Evolutionary conservation across 2,888 invertebrate genomes (phyloP).

Genomic region (Drosophila lacicola): DNA sequence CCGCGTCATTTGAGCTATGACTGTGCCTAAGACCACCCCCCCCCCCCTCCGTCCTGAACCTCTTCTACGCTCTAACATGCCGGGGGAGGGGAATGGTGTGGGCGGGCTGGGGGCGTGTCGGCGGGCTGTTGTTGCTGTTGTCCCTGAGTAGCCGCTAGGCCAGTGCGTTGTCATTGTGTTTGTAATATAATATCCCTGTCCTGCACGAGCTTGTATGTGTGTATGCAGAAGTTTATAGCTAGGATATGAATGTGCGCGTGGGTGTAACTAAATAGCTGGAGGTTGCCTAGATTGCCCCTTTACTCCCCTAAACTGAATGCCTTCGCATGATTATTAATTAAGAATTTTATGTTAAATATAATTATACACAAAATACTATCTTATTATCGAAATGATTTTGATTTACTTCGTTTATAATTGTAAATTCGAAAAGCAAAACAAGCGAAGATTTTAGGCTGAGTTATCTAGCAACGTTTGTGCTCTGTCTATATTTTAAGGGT

Average conservation of each 20-base stretch:
- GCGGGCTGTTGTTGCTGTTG: constrained; percentile 8
- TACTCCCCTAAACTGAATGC: neutral
- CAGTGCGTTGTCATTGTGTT: constrained; percentile 44
- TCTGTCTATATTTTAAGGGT: too few species aligned
- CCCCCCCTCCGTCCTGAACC: neutral
- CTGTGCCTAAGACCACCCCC: constrained; percentile 22
- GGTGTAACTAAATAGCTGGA: constrained; percentile 17
- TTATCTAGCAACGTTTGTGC: too few species aligned
- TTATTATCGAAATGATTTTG: too few species aligned
- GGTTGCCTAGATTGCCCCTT: neutral
- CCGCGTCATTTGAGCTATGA: constrained; percentile 69
- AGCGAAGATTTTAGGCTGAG: too few species aligned
- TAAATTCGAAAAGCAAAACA: too few species aligned
- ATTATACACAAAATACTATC: too few species aligned
- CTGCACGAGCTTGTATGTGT: constrained; percentile 2
- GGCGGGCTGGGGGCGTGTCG: constrained; percentile 1
- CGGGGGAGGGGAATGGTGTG: neutral
- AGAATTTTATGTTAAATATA: too few species aligned
- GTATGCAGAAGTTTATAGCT: constrained; percentile 27
- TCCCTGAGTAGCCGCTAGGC: constrained; percentile 48
- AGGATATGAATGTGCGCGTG: constrained; percentile 11
- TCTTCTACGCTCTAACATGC: neutral
- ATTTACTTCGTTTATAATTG: too few species aligned
- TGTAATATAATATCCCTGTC: constrained; percentile 44
- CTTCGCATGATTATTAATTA: constrained; percentile 1